These are phyloP conservation scores for Lepisosteus oculatus DNA, from an alignment of 2,113 vertebrate genomes.

Conservation along the genomic window DNA sequence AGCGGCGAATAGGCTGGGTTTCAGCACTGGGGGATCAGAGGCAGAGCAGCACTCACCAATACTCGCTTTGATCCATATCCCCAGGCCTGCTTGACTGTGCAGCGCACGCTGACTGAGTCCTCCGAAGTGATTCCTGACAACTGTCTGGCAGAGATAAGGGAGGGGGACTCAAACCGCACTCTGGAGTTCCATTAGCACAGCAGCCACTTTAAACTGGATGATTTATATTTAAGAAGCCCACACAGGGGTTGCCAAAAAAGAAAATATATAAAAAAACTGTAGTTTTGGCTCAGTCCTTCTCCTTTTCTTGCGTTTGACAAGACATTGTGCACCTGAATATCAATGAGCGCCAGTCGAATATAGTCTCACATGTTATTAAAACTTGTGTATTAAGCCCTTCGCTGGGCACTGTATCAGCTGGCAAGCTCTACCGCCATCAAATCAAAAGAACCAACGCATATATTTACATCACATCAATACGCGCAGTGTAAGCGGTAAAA, in stretches of 20 bases:
- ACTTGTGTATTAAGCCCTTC: slow-evolving; percentile 58
- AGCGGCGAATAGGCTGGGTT: slow-evolving; percentile 64
- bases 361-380: slow-evolving; percentile 54
- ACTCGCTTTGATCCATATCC: slow-evolving; percentile 98
- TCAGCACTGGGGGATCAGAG: slow-evolving; percentile 82
- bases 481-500: slow-evolving; percentile 41
- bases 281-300: slow-evolving; percentile 60
- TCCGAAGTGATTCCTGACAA: slow-evolving; percentile 97
- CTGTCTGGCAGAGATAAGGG: slow-evolving; percentile 97
- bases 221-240: slow-evolving; percentile 70
- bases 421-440: slow-evolving; percentile 61
- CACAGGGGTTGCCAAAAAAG: slow-evolving; percentile 56
- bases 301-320: slow-evolving; percentile 55
- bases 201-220: slow-evolving; percentile 73
- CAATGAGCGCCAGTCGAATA: slow-evolving; percentile 53
- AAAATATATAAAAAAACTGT: slow-evolving; percentile 49
- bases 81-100: slow-evolving; percentile 89
- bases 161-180: slow-evolving; percentile 71
- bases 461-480: slow-evolving; percentile 62
- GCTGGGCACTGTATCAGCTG: slow-evolving; percentile 66
- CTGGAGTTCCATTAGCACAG: slow-evolving; percentile 70
- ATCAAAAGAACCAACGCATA: slow-evolving; percentile 64
- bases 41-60: slow-evolving; percentile 77
- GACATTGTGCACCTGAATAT: slow-evolving; percentile 60
- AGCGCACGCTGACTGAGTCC: slow-evolving; percentile 87